These are phyloP conservation scores for Naso thynnoides DNA, from an alignment of 2,797 vertebrate species.

Conservation along the genomic window DNA sequence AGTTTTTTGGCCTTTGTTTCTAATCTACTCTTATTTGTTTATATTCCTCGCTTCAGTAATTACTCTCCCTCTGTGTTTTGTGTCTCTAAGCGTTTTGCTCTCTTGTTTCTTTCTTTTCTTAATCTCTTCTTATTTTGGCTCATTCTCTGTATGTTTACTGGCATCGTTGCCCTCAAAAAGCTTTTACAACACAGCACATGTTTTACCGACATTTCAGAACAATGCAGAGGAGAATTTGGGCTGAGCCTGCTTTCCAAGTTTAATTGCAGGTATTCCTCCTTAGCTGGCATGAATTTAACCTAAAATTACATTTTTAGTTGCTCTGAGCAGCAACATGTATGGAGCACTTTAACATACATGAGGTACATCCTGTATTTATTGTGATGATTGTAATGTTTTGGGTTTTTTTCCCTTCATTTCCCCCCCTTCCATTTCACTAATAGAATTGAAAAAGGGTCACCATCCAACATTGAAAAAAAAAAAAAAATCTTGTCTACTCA, in stretches of 20 bases:
- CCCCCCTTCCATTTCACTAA: no score
- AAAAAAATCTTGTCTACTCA: no score
- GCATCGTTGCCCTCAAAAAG: neutral
- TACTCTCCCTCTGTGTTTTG: neutral
- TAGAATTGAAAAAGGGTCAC: no score
- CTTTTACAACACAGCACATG: neutral
- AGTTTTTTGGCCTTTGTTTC: neutral
- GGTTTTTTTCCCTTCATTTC: no score
- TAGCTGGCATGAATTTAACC: neutral
- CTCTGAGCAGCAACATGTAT: neutral
- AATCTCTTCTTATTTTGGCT: neutral
- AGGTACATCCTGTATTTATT: neutral
- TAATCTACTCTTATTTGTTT: neutral
- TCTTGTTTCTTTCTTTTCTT: neutral
- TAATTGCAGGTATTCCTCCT: neutral
- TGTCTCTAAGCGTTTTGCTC: neutral
- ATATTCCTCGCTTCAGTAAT: neutral
- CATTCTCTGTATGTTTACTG: neutral
- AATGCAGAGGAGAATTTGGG: neutral
- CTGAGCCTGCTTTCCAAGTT: neutral
- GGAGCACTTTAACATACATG: neutral
- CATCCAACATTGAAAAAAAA: no score
- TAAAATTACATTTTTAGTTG: neutral
- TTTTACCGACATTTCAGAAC: neutral
- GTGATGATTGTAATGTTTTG: no score